A percentile compares a stretch with the other conserved stretches of the same genome.
Conservation (phyloP, 2,113 vertebrate species). For the Meleagris gallopavo region DNA sequence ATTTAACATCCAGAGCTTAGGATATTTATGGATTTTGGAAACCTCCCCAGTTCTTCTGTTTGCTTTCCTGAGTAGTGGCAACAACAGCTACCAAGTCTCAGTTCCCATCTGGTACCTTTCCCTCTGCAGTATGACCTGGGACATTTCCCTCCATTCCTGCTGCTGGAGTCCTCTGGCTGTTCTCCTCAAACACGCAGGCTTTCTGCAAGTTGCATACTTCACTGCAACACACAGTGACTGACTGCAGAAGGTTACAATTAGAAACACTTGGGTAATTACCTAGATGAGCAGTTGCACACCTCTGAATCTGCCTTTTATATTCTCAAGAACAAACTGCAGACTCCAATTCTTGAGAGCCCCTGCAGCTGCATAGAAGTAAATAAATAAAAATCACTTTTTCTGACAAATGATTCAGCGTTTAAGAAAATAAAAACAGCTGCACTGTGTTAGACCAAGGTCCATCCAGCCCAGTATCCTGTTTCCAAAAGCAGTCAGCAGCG, state of each 20-base stretch:
- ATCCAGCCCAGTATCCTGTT: constrained; percentile 50
- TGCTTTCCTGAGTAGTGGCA: background rate
- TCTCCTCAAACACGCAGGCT: background rate
- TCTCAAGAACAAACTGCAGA: constrained; percentile 9
- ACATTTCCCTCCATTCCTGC: background rate
- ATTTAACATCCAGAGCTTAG: background rate
- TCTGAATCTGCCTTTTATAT: constrained; percentile 23
- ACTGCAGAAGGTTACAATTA: constrained; percentile 47
- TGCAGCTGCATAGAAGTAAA: background rate
- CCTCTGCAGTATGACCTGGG: background rate
- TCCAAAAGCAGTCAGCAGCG: constrained; percentile 54
- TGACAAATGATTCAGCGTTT: constrained; percentile 21
- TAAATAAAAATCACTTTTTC: constrained; percentile 12
- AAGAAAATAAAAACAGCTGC: constrained; percentile 58
- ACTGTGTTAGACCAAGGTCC: constrained; percentile 45
- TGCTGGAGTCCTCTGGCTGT: background rate
- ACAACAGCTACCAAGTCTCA: background rate
- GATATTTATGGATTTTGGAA: background rate
- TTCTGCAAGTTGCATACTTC: background rate
- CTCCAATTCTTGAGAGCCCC: background rate
- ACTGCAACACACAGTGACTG: background rate
- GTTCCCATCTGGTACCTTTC: background rate
- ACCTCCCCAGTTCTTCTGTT: background rate
- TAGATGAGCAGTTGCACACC: constrained; percentile 14
- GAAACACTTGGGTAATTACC: constrained; percentile 30